Evolutionary conservation across 2,797 vertebrate genomes (phyloP).

Genomic region (Girardinus metallicus): DNA sequence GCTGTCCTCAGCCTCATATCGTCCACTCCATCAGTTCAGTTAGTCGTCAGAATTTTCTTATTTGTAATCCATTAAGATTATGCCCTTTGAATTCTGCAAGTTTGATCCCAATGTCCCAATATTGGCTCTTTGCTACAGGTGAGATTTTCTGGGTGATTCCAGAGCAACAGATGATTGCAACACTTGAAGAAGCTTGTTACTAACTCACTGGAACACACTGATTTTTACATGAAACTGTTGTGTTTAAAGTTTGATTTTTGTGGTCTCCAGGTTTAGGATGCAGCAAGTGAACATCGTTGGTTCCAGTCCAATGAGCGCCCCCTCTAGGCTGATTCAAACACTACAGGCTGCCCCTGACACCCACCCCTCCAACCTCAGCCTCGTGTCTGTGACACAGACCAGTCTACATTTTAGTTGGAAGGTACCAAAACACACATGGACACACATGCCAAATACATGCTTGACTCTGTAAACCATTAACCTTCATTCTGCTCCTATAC

Average conservation of each 20-base stretch:
- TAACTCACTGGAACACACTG: no score
- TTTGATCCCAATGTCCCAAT: no score
- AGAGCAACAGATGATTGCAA: no score
- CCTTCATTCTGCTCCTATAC: constrained; percentile 8
- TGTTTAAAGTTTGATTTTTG: background rate
- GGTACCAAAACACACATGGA: constrained; percentile 68
- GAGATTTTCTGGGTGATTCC: no score
- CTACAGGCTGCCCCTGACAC: constrained; percentile 91
- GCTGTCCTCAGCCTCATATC: no score
- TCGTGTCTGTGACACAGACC: constrained; percentile 90
- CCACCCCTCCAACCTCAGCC: constrained; percentile 85
- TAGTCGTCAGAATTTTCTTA: no score
- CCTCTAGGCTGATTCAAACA: constrained; percentile 92
- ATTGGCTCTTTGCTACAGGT: no score
- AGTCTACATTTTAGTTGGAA: constrained; percentile 91
- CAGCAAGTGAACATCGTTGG: constrained; percentile 92
- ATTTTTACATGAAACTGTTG: background rate
- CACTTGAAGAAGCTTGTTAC: no score
- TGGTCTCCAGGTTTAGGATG: constrained; percentile 88
- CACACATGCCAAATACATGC: background rate
- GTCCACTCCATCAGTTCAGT: no score
- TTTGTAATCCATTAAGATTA: no score
- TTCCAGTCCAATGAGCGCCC: constrained; percentile 85
- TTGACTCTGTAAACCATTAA: constrained; percentile 3
- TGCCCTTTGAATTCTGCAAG: no score